These are phyloP conservation scores for Todus mexicanus DNA, from an alignment of 2,797 vertebrate genomes.

Conservation along the genomic window DNA sequence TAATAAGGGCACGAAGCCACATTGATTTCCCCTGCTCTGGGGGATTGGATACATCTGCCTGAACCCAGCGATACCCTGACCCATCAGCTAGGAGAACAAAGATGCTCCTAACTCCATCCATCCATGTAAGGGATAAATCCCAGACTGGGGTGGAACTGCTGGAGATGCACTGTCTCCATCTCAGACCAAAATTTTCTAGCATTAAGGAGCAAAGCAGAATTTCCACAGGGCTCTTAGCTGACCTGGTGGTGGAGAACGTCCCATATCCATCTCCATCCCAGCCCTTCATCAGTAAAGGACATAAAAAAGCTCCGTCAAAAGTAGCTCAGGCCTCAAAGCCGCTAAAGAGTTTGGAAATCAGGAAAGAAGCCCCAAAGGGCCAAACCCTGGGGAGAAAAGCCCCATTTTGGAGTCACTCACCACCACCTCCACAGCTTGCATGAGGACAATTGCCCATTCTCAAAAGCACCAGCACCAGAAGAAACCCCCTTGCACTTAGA, in stretches of 20 bases:
- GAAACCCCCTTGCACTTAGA: accelerated
- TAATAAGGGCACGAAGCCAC: not conserved
- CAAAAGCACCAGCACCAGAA: not conserved
- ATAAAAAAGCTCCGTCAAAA: not conserved
- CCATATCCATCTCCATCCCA: not conserved
- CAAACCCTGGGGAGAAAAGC: not conserved
- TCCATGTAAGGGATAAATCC: not conserved
- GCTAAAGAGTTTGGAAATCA: not conserved
- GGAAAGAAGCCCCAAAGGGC: not conserved
- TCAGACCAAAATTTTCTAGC: not conserved
- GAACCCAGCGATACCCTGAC: not conserved
- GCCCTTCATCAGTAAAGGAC: not conserved
- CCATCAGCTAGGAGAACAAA: not conserved
- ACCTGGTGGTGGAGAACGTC: not conserved
- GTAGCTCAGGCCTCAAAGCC: not conserved
- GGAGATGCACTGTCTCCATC: accelerated
- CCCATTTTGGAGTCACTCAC: not conserved
- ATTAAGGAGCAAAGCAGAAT: not conserved
- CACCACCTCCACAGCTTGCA: not conserved
- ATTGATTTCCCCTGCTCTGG: not conserved
- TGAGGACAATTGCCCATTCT: accelerated
- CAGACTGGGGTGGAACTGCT: accelerated
- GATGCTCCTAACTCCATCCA: not conserved
- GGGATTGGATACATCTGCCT: accelerated
- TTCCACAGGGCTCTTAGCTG: not conserved